A percentile compares a stretch with the other conserved stretches of the same genome.
Evolutionary conservation across 2,113 vertebrate species (phyloP).

Genomic region (Cepphus grylle): DNA sequence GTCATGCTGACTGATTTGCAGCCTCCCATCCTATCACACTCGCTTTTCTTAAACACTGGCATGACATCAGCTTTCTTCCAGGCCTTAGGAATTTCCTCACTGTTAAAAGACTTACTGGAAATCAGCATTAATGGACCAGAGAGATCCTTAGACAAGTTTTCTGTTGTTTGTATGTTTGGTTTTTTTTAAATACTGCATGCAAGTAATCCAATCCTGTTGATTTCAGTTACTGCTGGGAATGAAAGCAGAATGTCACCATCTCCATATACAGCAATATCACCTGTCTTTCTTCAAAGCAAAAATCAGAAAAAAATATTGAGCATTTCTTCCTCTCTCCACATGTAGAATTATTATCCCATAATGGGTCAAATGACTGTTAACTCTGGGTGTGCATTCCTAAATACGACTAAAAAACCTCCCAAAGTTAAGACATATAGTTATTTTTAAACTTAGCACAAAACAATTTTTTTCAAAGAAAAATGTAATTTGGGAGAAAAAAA

Average conservation of each 20-base stretch:
- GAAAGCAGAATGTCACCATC: neutral
- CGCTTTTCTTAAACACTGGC: neutral
- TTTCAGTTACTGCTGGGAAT: neutral
- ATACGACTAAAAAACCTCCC: neutral
- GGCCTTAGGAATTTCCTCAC: neutral
- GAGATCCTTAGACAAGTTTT: neutral
- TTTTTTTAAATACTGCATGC: neutral
- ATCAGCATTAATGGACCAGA: neutral
- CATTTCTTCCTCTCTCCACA: neutral
- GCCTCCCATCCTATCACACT: neutral
- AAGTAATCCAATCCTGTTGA: neutral
- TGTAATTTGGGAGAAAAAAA: neutral
- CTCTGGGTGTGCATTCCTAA: neutral
- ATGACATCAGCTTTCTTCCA: neutral
- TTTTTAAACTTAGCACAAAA: neutral
- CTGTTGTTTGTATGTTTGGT: neutral
- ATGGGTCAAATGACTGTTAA: neutral
- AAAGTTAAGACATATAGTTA: neutral
- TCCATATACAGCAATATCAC: neutral
- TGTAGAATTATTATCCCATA: neutral
- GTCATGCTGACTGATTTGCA: neutral
- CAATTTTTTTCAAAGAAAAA: neutral
- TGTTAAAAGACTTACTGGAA: neutral
- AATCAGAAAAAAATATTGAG: neutral
- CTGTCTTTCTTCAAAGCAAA: neutral